A percentile compares a stretch with the other conserved stretches of the same genome.
Evolutionary conservation across 2,888 invertebrate species (phyloP).

Genomic region (Erannis defoliaria): DNA sequence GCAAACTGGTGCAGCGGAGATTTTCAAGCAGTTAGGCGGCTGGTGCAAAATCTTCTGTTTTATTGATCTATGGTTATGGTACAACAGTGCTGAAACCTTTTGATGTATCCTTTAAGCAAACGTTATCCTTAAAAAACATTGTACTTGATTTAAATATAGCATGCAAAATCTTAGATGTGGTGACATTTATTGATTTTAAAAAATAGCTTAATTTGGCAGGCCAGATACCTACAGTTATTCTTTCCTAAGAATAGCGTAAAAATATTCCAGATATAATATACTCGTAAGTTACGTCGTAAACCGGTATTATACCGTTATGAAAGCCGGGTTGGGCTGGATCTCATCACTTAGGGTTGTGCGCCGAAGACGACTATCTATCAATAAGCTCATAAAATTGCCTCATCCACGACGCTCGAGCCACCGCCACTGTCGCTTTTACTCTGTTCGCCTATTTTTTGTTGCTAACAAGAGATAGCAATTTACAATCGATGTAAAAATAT

Average conservation of each 20-base stretch:
- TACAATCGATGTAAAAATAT: conserved; percentile 76
- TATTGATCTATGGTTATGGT: no score
- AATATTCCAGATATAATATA: conserved; percentile 82
- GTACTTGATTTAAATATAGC: neutral
- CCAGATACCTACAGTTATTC: conserved; percentile 68
- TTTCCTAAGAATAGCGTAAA: conserved; percentile 77
- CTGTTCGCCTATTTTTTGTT: conserved; percentile 39
- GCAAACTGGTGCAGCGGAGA: no score
- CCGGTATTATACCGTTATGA: conserved; percentile 82
- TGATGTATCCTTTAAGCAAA: neutral
- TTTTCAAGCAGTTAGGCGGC: no score
- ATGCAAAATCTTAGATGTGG: neutral
- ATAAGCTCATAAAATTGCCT: conserved; percentile 78
- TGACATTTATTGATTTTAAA: neutral
- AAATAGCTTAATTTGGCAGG: conserved; percentile 63
- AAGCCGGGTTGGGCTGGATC: conserved; percentile 78
- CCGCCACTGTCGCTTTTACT: conserved; percentile 48
- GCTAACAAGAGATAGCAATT: conserved; percentile 59
- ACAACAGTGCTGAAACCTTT: neutral
- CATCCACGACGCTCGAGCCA: conserved; percentile 59
- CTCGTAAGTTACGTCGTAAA: conserved; percentile 83
- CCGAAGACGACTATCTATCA: conserved; percentile 75
- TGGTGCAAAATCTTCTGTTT: no score
- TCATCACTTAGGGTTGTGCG: conserved; percentile 80
- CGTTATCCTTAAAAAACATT: neutral